Base-by-base conservation (phyloP, 2,797 vertebrate genomes). In the Serranus cabrilla region DNA sequence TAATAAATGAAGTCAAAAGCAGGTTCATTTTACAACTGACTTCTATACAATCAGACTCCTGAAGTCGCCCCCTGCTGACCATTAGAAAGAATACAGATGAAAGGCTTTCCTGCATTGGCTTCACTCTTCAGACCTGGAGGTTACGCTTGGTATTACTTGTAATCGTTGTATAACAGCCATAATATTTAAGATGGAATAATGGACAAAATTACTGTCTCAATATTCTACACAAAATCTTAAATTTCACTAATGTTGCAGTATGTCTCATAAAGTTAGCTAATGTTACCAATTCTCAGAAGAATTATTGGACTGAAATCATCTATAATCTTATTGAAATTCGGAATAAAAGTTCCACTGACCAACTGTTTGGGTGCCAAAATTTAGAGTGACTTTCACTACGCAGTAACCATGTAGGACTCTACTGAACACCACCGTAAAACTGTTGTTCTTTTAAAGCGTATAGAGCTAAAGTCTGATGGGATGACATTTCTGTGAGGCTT, bases 401-500 rank as follows among this genome's bases (percentile, higher is more conserved):
- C 27, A n/a, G 1, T 42, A 14, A 52, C 43, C 31, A 61, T 47
- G 43, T 47, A 14, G 34, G 20, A 23, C 4, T 47, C 8, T 20
- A 43, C 46, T 42, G 12, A 39, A 23, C 21, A 42, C 34, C 16
- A 49, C 9, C 1, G 0, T 18, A 12, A 20, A 31, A 3, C 27
- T 31, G 3, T 31, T 6, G 2, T 43, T 23, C 34, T n/a, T 51
- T 34, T 18, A 25, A 12, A 0, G 47, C 20, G 4, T 5, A 18
- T 13, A 51, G 13, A 16, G 40, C 45, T 63, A 62, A 16, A 45
- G 18, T 10, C 13, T 0, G 16, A 43, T 45, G 25, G 3, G 4
- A 46, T 42, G 49, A 16, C 31, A 55, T 39, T 43, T 40, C 10
- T 51, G 40, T 77, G 34, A 66, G n/a, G 46, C 72, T 69, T 46